Conservation (phyloP, 37 sponge, comb jelly and placozoan genomes). For the Crambe crambe region DNA sequence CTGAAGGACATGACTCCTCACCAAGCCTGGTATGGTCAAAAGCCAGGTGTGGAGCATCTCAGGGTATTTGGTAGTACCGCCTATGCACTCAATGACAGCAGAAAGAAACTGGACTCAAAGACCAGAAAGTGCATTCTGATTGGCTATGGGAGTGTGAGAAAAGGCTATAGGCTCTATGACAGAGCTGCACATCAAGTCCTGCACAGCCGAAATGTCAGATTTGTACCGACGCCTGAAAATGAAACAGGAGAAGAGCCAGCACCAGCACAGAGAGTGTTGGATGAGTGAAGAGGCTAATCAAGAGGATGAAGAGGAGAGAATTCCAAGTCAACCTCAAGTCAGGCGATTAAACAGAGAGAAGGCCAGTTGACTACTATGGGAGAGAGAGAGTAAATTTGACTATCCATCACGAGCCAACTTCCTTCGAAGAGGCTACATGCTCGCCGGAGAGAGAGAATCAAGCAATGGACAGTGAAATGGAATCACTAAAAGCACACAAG, state of each 20-base stretch:
- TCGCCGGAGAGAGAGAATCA: neutral
- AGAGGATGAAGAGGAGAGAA: neutral
- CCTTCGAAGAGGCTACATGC: neutral
- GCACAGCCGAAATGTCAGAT: neutral
- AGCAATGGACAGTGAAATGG: neutral
- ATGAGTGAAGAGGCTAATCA: neutral
- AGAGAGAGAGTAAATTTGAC: neutral
- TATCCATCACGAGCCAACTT: neutral
- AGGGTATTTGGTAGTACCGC: constrained; percentile 57
- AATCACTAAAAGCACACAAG: neutral
- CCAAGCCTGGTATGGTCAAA: constrained; percentile 30
- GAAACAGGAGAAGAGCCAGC: neutral
- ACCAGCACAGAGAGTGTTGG: neutral
- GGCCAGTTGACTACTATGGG: neutral
- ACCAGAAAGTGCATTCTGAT: constrained; percentile 4
- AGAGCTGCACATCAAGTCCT: neutral
- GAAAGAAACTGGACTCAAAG: constrained; percentile 6
- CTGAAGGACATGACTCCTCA: constrained; percentile 27
- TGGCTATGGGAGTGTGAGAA: constrained; percentile 2
- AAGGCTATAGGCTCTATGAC: constrained; percentile 9
- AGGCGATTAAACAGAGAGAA: neutral
- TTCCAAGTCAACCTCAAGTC: neutral
- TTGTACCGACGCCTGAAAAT: neutral
- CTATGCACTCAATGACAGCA: constrained; percentile 36
- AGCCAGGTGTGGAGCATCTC: constrained; percentile 37